phyloP scores from a whole-genome alignment of 2,797 vertebrate genomes.

The Sebastes diaconus region DNA sequence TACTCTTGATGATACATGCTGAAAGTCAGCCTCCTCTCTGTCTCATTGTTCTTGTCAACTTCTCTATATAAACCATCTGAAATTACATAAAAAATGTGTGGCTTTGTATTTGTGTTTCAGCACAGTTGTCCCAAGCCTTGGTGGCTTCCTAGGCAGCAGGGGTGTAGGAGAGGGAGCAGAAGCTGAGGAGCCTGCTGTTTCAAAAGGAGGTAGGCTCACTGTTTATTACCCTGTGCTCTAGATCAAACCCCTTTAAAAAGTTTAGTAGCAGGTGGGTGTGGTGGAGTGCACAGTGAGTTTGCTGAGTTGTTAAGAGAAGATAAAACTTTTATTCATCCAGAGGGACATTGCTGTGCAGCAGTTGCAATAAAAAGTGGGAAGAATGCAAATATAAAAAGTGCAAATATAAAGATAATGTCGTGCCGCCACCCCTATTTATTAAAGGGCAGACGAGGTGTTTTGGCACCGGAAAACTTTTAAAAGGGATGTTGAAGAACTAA shows the following conservation, averaged over 20 bases:
- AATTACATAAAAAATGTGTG: neutral
- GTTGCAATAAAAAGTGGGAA: neutral
- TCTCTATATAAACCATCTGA: neutral
- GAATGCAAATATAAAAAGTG: neutral
- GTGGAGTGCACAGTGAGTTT: neutral
- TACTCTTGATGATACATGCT: neutral
- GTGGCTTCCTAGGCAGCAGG: conserved; percentile 62
- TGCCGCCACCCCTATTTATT: neutral
- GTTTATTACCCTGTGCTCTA: neutral
- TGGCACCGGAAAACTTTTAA: neutral
- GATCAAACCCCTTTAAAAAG: neutral
- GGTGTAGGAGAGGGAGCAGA: conserved; percentile 82
- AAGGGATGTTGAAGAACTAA: neutral
- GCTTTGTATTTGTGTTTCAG: conserved; percentile 64
- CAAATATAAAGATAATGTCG: neutral
- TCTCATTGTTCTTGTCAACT: neutral
- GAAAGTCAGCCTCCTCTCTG: neutral
- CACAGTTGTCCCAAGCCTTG: conserved; percentile 62
- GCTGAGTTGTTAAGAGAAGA: neutral
- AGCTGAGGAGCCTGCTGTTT: conserved; percentile 75
- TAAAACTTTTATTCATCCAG: neutral
- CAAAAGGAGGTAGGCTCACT: conserved; percentile 72
- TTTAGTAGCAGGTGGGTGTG: neutral
- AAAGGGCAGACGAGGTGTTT: neutral
- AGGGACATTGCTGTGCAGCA: neutral